Percentiles rank a stretch among this genome's conserved stretches.
Conservation (phyloP, 2,888 invertebrate species). For the Polyommatus icarus region DNA sequence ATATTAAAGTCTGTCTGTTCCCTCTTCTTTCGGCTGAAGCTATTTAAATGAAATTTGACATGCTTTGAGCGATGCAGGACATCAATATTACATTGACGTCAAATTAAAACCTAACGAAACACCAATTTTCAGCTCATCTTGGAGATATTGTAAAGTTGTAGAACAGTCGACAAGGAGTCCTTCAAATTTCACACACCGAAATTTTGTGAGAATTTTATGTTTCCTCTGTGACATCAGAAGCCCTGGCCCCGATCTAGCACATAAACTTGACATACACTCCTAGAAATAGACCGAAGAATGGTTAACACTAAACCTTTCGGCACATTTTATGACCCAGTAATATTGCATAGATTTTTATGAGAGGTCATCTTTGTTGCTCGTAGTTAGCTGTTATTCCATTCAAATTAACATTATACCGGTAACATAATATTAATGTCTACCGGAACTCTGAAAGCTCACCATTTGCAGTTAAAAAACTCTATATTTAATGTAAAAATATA, state of each 20-base stretch:
- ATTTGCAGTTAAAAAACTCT: too few relatives aligned
- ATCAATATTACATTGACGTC: too few relatives aligned
- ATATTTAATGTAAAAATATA: too few relatives aligned
- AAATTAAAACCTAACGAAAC: too few relatives aligned
- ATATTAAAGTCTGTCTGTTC: too few relatives aligned
- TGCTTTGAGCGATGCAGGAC: too few relatives aligned
- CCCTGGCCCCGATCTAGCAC: not conserved
- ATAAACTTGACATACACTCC: not conserved
- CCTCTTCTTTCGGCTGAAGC: too few relatives aligned
- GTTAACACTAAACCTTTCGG: not conserved
- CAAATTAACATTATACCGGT: too few relatives aligned
- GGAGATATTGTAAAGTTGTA: not conserved
- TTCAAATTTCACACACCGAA: not conserved
- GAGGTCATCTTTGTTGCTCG: not conserved
- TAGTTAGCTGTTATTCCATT: too few relatives aligned
- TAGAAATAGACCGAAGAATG: not conserved
- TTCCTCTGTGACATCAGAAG: constrained; percentile 45
- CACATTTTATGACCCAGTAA: not conserved
- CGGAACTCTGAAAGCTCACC: too few relatives aligned
- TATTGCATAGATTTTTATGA: not conserved
- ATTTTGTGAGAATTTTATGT: constrained; percentile 40
- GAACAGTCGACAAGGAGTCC: not conserved
- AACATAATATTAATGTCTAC: too few relatives aligned
- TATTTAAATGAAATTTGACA: too few relatives aligned
- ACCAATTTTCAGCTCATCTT: not conserved